phyloP scores from a whole-genome alignment of 1,140 invertebrate genomes.

The Drosophila sechellia region DNA sequence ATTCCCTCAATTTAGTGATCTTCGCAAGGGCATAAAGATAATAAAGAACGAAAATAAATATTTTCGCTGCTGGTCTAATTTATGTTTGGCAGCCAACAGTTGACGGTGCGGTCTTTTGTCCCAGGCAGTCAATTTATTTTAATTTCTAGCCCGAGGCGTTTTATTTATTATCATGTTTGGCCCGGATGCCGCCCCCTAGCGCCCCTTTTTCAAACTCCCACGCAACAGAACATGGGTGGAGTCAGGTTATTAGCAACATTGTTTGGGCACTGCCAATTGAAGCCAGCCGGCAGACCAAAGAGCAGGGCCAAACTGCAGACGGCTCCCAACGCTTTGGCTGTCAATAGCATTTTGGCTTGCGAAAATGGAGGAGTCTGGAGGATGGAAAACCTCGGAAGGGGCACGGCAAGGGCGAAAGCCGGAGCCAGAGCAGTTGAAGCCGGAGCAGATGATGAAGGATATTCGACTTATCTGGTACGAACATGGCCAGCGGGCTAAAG shows the following conservation, averaged over 20 bases:
- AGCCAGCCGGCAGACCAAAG: conserved; percentile 32
- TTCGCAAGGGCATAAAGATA: neutral
- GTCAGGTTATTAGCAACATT: conserved; percentile 73
- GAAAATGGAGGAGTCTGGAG: neutral
- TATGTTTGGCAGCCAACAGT: conserved; percentile 56
- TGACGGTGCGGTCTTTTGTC: conserved; percentile 62
- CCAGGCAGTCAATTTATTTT: conserved; percentile 82
- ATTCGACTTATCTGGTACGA: conserved; percentile 68
- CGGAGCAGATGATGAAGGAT: conserved; percentile 46
- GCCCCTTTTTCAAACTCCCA: conserved; percentile 24
- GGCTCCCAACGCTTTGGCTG: conserved; percentile 39
- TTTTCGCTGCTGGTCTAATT: conserved; percentile 48
- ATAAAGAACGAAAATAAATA: conserved; percentile 16
- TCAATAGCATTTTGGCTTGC: conserved; percentile 57
- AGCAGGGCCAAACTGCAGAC: conserved; percentile 32
- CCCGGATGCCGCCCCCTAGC: conserved; percentile 2
- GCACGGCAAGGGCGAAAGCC: neutral
- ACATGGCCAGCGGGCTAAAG: conserved; percentile 62
- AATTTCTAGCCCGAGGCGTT: conserved; percentile 74
- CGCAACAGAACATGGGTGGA: conserved; percentile 26
- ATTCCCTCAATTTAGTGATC: neutral
- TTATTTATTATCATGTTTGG: conserved; percentile 79
- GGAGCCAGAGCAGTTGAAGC: conserved; percentile 26
- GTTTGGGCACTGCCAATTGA: conserved; percentile 68
- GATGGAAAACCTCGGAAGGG: neutral